Conservation (phyloP, 2,113 vertebrate species). For the Seriola aureovittata region DNA sequence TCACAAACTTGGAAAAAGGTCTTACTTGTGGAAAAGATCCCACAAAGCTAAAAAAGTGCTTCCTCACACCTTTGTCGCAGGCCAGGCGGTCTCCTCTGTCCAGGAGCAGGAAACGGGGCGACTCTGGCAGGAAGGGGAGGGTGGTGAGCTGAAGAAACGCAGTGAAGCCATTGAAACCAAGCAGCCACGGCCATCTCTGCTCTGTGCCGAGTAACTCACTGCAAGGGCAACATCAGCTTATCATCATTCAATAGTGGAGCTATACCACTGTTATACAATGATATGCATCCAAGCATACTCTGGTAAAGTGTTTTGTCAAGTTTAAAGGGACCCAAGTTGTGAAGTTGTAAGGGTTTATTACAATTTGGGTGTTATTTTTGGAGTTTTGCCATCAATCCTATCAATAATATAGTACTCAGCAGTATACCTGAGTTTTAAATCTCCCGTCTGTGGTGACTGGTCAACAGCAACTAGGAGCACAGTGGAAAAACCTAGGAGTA, state of each 20-base stretch:
- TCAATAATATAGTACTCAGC: no score
- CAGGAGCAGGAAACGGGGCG: conserved; percentile 88
- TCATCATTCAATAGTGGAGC: not conserved
- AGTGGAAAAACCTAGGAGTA: no score
- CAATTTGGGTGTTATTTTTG: not conserved
- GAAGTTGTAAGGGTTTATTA: not conserved
- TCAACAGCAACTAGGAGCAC: no score
- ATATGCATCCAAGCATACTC: not conserved
- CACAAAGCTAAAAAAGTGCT: not conserved
- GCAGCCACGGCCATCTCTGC: conserved; percentile 85
- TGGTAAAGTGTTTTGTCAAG: not conserved
- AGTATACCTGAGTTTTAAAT: no score
- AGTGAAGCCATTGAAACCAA: conserved; percentile 78
- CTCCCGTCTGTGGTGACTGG: no score
- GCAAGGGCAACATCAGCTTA: conserved; percentile 47
- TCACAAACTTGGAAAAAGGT: not conserved
- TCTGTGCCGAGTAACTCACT: conserved; percentile 87
- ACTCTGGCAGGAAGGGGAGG: conserved; percentile 89
- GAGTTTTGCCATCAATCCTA: not conserved
- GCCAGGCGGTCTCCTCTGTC: conserved; percentile 81
- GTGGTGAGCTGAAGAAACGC: conserved; percentile 85
- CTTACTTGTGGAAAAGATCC: not conserved
- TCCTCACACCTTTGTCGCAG: conserved; percentile 83
- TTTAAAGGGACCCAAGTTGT: not conserved
- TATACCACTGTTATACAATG: not conserved